Base-by-base conservation (phyloP, 2,113 vertebrate species). In the Psittacus erithacus region DNA sequence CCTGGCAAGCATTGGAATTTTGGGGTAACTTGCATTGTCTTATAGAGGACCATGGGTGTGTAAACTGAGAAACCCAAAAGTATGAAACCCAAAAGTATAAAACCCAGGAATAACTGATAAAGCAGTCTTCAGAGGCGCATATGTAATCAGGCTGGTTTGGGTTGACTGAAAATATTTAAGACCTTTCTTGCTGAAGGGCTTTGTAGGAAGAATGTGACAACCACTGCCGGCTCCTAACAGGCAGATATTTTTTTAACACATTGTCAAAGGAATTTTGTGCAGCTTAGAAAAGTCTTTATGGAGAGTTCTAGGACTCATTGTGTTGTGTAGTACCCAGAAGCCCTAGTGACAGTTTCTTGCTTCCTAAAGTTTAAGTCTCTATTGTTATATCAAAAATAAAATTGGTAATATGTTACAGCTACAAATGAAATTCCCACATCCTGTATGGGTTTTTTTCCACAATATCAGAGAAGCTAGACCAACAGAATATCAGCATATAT, bases 131-230 rank as follows among this genome's bases (percentile, higher is more conserved):
- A 96, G 76, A 75, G 96, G 88, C 11, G 17, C 7, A 20, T 13
- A 18, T 18, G 33, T 17, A 78, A 63, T 4, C 16, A 46, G 20
- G 9, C 10, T 81, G n/a, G 52, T 73, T 64, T 79, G 17, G 29
- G 8, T 28, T 65, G 31, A 70, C 5, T 53, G 46, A 83, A 88
- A 95, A 88, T 43, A 13, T 46, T 93, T 50, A 79, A 67, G n/a
- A 13, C 23, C n/a, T 87, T 77, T 95, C 86, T 68, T 90, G n/a
- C 62, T 80, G 23, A 64, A 59, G 55, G 16, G 23, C 11, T 88
- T 86, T 89, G 57, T 74, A 84, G 73, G 83, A 95, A 93, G 63
- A 93, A 75, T 83, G 67, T 95, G 94, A 93, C 94, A 93, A 82
- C 67, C 68, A 19, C 86, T 96, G 90, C 93, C 52, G 29, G 29